Conservation (phyloP, 2,888 invertebrate species). For the Carpatolechia fugitivella region DNA sequence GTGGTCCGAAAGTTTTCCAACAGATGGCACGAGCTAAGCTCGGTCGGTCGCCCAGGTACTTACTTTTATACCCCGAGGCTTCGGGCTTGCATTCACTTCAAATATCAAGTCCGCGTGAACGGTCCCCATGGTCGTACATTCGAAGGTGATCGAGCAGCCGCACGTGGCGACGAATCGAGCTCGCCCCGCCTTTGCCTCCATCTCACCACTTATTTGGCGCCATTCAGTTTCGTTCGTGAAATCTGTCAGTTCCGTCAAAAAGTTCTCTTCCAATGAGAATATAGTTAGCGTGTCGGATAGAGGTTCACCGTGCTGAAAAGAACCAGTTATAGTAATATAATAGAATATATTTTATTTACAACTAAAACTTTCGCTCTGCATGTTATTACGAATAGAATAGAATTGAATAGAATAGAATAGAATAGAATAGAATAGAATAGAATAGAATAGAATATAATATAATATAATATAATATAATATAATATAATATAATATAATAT, state of each 20-base stretch:
- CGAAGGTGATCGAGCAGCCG: conserved; percentile 41
- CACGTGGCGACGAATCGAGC: conserved; percentile 47
- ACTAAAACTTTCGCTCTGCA: too few relatives aligned
- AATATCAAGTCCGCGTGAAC: conserved; percentile 47
- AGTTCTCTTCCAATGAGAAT: conserved; percentile 53
- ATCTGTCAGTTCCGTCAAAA: conserved; percentile 51
- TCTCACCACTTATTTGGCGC: conserved; percentile 35
- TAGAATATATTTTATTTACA: too few relatives aligned
- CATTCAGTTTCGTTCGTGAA: conserved; percentile 51
- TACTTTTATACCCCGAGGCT: conserved; percentile 34
- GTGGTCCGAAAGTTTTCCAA: too few relatives aligned
- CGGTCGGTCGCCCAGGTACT: not conserved
- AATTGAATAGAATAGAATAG: too few relatives aligned
- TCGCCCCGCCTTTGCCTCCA: conserved; percentile 39
- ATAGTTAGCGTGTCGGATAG: conserved; percentile 44
- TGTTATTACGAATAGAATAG: too few relatives aligned
- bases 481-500: too few relatives aligned
- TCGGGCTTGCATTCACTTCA: conserved; percentile 40
- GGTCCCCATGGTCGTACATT: conserved; percentile 37
- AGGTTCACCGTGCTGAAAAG: conserved; percentile 43
- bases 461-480: too few relatives aligned
- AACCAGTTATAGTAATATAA: not conserved
- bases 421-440: too few relatives aligned
- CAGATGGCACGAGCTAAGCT: too few relatives aligned
- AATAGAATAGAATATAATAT: too few relatives aligned